Evolutionary conservation across 2,888 invertebrate genomes (phyloP).

Genomic region (Orthosia incerta): DNA sequence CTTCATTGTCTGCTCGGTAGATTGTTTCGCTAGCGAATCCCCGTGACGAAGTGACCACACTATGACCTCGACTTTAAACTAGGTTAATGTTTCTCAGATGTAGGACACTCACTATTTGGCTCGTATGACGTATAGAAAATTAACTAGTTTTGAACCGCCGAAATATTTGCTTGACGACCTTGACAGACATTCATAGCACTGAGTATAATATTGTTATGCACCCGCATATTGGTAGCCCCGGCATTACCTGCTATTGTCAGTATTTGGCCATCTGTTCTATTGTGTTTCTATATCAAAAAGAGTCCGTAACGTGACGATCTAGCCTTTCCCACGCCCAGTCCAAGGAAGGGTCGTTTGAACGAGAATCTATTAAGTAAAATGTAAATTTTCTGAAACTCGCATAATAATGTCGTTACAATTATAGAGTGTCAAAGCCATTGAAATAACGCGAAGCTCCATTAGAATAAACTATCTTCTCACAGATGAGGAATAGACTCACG

Average conservation of each 20-base stretch:
- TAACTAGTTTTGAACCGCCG: constrained; percentile 70
- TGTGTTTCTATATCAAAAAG: constrained; percentile 56
- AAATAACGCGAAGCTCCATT: constrained; percentile 33
- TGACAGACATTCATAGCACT: constrained; percentile 77
- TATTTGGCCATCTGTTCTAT: constrained; percentile 64
- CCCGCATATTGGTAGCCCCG: constrained; percentile 66
- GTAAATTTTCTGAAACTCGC: constrained; percentile 55
- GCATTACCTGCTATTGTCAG: constrained; percentile 64
- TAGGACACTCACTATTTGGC: constrained; percentile 81
- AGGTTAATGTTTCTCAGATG: constrained; percentile 86
- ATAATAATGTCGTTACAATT: constrained; percentile 52
- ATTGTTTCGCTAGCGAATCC: constrained; percentile 67
- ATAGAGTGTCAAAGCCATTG: constrained; percentile 48
- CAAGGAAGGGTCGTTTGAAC: constrained; percentile 58
- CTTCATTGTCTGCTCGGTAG: constrained; percentile 50
- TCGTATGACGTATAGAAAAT: constrained; percentile 77
- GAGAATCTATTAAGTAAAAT: constrained; percentile 59
- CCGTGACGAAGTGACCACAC: constrained; percentile 77
- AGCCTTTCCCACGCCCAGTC: constrained; percentile 62
- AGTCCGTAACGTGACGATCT: constrained; percentile 42
- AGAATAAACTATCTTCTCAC: constrained; percentile 33
- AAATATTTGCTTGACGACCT: constrained; percentile 75
- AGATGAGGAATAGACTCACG: constrained; percentile 17
- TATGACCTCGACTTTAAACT: constrained; percentile 83
- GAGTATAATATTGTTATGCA: constrained; percentile 67